These are phyloP conservation scores for Crocodylus rhombifer DNA, from an alignment of 2,797 vertebrate species.

Conservation along the genomic window DNA sequence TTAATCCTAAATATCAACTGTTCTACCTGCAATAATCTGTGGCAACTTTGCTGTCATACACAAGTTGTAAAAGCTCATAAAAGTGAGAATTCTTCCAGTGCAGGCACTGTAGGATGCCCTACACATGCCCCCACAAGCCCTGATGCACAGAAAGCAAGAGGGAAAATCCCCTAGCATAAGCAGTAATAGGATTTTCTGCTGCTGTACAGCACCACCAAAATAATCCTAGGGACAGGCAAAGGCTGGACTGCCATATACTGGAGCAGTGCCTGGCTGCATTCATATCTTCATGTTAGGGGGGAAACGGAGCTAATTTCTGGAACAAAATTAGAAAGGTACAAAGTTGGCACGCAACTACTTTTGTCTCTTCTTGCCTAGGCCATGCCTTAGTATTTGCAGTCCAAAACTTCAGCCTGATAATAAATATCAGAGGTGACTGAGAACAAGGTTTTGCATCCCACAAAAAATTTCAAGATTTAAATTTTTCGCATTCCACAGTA, in stretches of 20 bases:
- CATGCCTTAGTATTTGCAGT: not conserved
- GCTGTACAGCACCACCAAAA: not conserved
- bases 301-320: not conserved
- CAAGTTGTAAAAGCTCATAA: not conserved
- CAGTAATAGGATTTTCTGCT: not conserved
- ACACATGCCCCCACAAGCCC: not conserved
- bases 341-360: not conserved
- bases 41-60: not conserved
- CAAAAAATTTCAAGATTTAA: too few relatives aligned
- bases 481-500: too few relatives aligned
- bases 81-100: not conserved
- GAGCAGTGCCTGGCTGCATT: not conserved
- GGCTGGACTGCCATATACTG: not conserved
- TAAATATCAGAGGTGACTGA: too few relatives aligned
- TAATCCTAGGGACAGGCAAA: not conserved
- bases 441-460: too few relatives aligned
- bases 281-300: not conserved
- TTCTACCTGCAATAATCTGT: not conserved
- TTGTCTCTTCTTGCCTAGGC: not conserved
- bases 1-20: not conserved
- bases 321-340: not conserved
- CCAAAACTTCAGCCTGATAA: not conserved
- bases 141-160: not conserved
- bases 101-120: not conserved
- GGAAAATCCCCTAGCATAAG: not conserved